Percentiles rank a stretch among this genome's conserved stretches.
phyloP scores from a whole-genome alignment of 2,113 vertebrate species.

The Ctenodactylus gundi region DNA sequence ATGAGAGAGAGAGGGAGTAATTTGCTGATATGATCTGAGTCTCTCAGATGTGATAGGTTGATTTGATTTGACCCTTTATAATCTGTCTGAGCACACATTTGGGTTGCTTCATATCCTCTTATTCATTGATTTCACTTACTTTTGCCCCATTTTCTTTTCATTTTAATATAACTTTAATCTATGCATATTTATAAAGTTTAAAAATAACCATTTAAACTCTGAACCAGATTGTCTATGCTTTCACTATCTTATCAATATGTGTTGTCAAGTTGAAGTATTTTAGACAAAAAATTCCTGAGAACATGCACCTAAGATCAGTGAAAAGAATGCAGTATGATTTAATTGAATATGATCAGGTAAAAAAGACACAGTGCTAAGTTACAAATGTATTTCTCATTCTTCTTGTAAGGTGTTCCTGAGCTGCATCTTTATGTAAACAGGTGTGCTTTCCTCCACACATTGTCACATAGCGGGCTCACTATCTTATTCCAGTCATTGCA shows the following conservation, averaged over 20 bases:
- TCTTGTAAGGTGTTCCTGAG: background rate
- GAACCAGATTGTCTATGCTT: background rate
- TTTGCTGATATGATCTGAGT: slow-evolving; percentile 79
- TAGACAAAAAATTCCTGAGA: background rate
- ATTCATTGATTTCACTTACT: slow-evolving; percentile 22
- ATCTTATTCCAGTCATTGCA: background rate
- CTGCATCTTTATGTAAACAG: background rate
- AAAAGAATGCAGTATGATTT: background rate
- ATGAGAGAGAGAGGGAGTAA: slow-evolving; percentile 82
- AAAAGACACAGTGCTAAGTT: background rate
- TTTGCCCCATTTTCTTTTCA: slow-evolving; percentile 30
- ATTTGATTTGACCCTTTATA: background rate
- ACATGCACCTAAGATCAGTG: slow-evolving; percentile 9
- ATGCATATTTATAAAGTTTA: background rate
- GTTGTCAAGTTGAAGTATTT: background rate
- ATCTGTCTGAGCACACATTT: background rate
- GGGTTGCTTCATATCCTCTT: background rate
- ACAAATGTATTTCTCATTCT: background rate
- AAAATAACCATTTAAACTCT: slow-evolving; percentile 16
- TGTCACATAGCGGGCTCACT: background rate
- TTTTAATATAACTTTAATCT: slow-evolving; percentile 16
- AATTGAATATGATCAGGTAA: background rate
- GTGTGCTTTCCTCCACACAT: background rate
- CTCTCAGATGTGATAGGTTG: background rate
- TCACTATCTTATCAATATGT: background rate